Evolutionary conservation across 1,140 invertebrate species (phyloP), one percentile per base, ranked within the genome.

Genomic region (Cydia strobilella): DNA sequence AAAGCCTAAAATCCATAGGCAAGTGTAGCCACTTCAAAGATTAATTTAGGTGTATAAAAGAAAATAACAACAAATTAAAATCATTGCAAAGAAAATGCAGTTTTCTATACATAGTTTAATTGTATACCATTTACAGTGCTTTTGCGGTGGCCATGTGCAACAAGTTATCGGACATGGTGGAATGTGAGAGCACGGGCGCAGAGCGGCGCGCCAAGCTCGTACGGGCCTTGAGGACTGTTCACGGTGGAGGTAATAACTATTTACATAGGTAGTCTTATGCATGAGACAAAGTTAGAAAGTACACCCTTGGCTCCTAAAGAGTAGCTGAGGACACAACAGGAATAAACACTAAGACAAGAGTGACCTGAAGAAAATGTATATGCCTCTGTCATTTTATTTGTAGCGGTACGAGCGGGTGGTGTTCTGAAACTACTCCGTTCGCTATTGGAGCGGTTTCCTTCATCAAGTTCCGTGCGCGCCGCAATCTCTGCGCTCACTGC

Each of bases 61-160:
- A 6, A 45, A 45, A 45, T 15, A 15, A 3, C 42, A 15, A 39
- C 1, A 15, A 45, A 15, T 42, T 12, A 10, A 12, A 42, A 10
- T 13, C 10, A 42, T 13, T 42, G 3, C 5, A 0, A 45, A 13
- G 12, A 45, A 45, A 45, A 12, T 45, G 1, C 12, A 45, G 12
- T 45, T 45, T 13, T 15, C 12, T 13, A 45, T 74, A 27, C 42
- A 18, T 27, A 27, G 74, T 23, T 42, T 23, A 59, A 12, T 23
- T 23, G 18, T 71, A 54, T 54, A 72, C 42, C 72, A 63, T 77
- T 94, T 94, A 73, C 82, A 97, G 97, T 90, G 95, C 96, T 45
- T 99, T 99, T 95, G 98, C 98, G n/a, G 96, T 98, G 9, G 98
- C 97, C 72, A 99, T 99, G 96, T 99, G 98, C 85, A 97, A 97